Percentiles rank a stretch among this genome's conserved stretches.
Evolutionary conservation across 2,113 vertebrate genomes (phyloP).

Genomic region (Indicator indicator): DNA sequence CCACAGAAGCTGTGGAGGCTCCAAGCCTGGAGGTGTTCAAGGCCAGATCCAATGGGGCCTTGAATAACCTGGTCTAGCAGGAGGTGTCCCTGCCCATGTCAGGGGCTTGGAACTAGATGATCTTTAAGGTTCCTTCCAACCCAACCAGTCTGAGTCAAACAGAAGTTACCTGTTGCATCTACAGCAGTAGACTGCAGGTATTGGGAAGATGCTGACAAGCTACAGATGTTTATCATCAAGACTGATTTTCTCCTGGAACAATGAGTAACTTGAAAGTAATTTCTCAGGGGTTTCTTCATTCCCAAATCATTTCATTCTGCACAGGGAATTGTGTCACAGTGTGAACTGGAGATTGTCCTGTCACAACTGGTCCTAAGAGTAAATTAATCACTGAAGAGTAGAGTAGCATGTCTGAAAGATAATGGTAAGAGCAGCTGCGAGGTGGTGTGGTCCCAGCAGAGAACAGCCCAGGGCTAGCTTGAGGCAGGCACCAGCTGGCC

Average conservation of each 20-base stretch:
- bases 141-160: too few species aligned
- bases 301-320: not conserved
- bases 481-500: not conserved
- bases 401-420: not conserved
- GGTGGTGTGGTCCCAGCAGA: not conserved
- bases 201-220: not conserved
- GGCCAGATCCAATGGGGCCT: too few species aligned
- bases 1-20: too few species aligned
- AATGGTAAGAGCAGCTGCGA: not conserved
- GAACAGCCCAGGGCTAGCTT: accelerated
- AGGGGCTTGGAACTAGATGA: too few species aligned
- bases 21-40: too few species aligned
- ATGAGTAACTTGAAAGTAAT: not conserved
- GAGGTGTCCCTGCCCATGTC: too few species aligned
- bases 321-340: accelerated
- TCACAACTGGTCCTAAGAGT: not conserved
- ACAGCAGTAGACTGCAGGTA: not conserved
- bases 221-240: not conserved
- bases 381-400: accelerated
- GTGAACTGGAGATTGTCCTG: not conserved
- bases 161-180: too few species aligned
- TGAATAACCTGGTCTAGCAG: too few species aligned
- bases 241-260: not conserved
- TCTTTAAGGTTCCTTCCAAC: too few species aligned
- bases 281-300: not conserved